These are phyloP conservation scores for Mionectes olivaceus DNA, from an alignment of 2,797 vertebrate species.

Conservation along the genomic window DNA sequence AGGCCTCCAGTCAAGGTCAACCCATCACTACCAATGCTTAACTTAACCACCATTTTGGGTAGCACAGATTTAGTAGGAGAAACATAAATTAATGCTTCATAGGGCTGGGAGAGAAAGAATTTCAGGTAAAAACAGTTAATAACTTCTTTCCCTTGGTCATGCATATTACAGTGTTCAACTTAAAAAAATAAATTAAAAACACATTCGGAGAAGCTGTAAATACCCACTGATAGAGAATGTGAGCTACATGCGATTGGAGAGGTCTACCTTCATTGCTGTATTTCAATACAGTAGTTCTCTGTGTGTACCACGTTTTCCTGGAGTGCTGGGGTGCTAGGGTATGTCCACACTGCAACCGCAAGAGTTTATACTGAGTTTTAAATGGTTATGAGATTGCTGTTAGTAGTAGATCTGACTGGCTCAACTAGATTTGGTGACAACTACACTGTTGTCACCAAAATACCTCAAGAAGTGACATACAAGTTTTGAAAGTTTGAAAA, in stretches of 20 bases:
- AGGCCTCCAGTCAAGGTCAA: not conserved
- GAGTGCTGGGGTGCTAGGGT: not conserved
- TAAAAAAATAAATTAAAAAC: not conserved
- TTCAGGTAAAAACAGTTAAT: not conserved
- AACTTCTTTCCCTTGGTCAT: not conserved
- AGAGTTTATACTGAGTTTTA: not conserved
- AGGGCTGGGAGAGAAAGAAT: not conserved
- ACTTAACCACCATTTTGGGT: not conserved
- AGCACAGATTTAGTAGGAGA: not conserved
- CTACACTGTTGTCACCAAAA: not conserved
- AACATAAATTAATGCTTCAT: not conserved
- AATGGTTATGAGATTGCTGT: not conserved
- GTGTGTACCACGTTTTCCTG: not conserved
- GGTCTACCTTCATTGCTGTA: not conserved
- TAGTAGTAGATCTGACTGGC: not conserved
- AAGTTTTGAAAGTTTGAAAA: not conserved
- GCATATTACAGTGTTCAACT: not conserved
- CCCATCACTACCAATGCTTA: not conserved
- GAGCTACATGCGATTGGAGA: not conserved
- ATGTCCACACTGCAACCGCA: not conserved
- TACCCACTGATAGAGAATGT: not conserved
- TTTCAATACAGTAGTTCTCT: not conserved
- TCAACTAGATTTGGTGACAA: too few species aligned
- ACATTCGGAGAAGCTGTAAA: not conserved
- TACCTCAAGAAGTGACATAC: not conserved